A percentile compares a stretch with the other conserved stretches of the same genome.
Conservation (phyloP, 2,113 vertebrate genomes). For the Stigmatopora nigra region DNA sequence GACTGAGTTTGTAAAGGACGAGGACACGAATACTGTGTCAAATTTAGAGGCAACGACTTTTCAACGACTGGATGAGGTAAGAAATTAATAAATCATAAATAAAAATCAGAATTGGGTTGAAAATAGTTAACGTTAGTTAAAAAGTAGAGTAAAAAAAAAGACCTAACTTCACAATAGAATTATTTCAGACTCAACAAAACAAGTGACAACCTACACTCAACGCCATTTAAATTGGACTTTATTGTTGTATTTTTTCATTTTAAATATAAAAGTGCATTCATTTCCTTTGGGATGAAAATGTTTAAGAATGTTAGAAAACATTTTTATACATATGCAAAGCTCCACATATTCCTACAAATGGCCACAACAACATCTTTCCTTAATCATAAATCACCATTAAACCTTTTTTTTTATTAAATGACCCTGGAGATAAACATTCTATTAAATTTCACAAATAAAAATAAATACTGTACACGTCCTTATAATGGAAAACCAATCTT, state of each 20-base stretch:
- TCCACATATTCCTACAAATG: slow-evolving; percentile 46
- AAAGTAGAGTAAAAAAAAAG: too few relatives aligned
- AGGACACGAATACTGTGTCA: slow-evolving; percentile 46
- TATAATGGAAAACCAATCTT: slow-evolving; percentile 19
- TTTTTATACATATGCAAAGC: slow-evolving; percentile 40
- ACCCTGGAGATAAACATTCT: slow-evolving; percentile 53
- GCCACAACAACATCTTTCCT: slow-evolving; percentile 37
- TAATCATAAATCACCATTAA: slow-evolving; percentile 39
- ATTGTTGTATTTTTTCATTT: slow-evolving; percentile 34
- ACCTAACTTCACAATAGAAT: too few relatives aligned
- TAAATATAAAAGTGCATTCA: slow-evolving; percentile 56
- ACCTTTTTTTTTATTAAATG: slow-evolving; percentile 24
- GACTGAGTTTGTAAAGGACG: slow-evolving; percentile 14
- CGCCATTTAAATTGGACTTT: slow-evolving; percentile 35
- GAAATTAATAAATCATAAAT: slow-evolving; percentile 9
- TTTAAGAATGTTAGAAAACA: slow-evolving; percentile 56
- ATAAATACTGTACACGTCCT: slow-evolving; percentile 72
- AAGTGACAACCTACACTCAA: slow-evolving; percentile 24
- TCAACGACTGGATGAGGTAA: slow-evolving; percentile 81
- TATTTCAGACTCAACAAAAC: not conserved
- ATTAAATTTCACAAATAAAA: slow-evolving; percentile 58
- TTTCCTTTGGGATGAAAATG: slow-evolving; percentile 44
- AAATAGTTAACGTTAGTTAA: not conserved
- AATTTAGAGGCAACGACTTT: slow-evolving; percentile 65
- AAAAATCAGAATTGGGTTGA: not conserved